These are phyloP conservation scores for Aegotheles bennettii DNA, from an alignment of 2,113 vertebrate genomes.

Conservation along the genomic window DNA sequence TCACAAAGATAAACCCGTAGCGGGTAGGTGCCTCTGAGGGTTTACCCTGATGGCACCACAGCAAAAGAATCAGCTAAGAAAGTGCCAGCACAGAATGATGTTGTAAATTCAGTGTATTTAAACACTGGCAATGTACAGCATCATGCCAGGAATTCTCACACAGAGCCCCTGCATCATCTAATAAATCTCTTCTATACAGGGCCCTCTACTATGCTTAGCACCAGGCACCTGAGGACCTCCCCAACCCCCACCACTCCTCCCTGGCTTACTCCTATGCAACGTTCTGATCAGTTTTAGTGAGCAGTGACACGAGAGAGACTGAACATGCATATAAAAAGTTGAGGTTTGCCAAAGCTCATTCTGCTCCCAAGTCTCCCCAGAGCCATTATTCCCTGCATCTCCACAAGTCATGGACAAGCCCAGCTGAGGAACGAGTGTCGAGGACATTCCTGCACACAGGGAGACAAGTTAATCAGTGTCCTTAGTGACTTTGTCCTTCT, in stretches of 20 bases:
- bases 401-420: neutral
- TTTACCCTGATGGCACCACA: neutral
- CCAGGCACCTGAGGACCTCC: neutral
- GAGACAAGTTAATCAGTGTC: neutral
- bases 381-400: neutral
- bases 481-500: neutral
- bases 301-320: neutral
- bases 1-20: neutral
- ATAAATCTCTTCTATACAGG: neutral
- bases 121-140: neutral
- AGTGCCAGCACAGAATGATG: neutral
- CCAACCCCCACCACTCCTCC: neutral
- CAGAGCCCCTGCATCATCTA: neutral
- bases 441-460: neutral
- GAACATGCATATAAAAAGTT: too few relatives aligned
- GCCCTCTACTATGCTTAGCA: neutral
- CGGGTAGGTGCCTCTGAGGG: neutral
- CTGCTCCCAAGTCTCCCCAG: neutral
- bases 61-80: neutral
- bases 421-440: fast-evolving
- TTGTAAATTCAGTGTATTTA: neutral
- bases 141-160: neutral
- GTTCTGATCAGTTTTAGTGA: neutral
- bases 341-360: too few relatives aligned
- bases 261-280: neutral